These are phyloP conservation scores for Leptopilina drosophilae DNA, from an alignment of 2,888 invertebrate genomes.

Conservation along the genomic window DNA sequence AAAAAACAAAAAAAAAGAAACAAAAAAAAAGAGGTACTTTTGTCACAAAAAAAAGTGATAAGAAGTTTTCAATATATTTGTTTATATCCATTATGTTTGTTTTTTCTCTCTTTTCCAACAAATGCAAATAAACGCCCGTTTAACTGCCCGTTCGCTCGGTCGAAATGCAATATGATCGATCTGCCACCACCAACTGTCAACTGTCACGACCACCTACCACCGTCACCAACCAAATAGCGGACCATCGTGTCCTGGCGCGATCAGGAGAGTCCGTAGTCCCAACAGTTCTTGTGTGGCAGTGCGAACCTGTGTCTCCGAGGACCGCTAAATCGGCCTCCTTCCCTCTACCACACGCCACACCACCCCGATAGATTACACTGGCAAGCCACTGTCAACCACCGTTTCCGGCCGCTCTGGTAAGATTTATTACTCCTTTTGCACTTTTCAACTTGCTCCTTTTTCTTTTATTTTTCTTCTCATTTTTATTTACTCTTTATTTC, in stretches of 20 bases:
- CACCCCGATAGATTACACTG: slow-evolving; percentile 74
- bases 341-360: slow-evolving; percentile 76
- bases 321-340: slow-evolving; percentile 76
- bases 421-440: slow-evolving; percentile 61
- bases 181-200: slow-evolving; percentile 61
- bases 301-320: slow-evolving; percentile 77
- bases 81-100: slow-evolving; percentile 14
- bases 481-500: neutral
- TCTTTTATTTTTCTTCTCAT: slow-evolving; percentile 53
- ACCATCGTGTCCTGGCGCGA: slow-evolving; percentile 59
- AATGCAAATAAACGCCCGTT: slow-evolving; percentile 47
- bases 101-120: slow-evolving; percentile 54
- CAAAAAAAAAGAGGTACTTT: neutral
- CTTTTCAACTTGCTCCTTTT: slow-evolving; percentile 58
- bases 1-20: too few relatives aligned
- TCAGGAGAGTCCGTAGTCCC: slow-evolving; percentile 75
- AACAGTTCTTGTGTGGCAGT: slow-evolving; percentile 77
- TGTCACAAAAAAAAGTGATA: neutral
- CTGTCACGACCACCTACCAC: slow-evolving; percentile 64
- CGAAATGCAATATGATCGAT: slow-evolving; percentile 67
- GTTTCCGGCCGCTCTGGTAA: slow-evolving; percentile 72
- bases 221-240: slow-evolving; percentile 58
- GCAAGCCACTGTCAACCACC: slow-evolving; percentile 74
- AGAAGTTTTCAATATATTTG: neutral
- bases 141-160: slow-evolving; percentile 71